These are phyloP conservation scores for Smithornis capensis DNA, from an alignment of 2,113 vertebrate species.

Conservation along the genomic window DNA sequence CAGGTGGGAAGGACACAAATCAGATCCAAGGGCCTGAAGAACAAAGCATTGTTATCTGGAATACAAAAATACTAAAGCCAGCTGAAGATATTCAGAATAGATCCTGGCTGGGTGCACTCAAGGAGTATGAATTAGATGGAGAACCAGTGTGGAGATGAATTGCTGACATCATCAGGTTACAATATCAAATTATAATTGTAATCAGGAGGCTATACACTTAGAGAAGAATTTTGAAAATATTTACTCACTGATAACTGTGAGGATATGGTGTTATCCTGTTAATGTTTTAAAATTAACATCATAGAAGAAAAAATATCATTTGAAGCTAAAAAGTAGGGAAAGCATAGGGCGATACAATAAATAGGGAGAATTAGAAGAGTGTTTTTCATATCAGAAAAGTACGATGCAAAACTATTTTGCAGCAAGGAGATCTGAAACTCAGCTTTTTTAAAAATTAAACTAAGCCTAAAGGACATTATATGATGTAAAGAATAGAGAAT, in stretches of 20 bases:
- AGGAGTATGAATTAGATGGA: neutral
- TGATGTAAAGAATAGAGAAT: neutral
- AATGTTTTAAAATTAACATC: neutral
- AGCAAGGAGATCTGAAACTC: neutral
- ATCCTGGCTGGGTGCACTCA: neutral
- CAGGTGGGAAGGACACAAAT: neutral
- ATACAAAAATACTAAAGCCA: neutral
- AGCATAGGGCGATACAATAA: neutral
- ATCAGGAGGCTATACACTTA: neutral
- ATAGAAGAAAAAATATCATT: neutral
- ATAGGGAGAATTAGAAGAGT: neutral
- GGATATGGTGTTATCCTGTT: neutral
- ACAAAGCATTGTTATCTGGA: neutral
- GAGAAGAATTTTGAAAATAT: neutral
- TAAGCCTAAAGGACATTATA: neutral
- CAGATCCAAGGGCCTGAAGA: neutral
- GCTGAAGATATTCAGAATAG: neutral
- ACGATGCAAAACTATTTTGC: neutral
- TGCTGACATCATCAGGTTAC: neutral
- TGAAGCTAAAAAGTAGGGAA: neutral
- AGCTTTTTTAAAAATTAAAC: neutral
- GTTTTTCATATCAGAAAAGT: neutral
- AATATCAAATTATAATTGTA: neutral
- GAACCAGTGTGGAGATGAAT: neutral
- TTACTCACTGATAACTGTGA: neutral